Base-by-base conservation (phyloP, 2,888 invertebrate genomes). In the Busseola fusca region DNA sequence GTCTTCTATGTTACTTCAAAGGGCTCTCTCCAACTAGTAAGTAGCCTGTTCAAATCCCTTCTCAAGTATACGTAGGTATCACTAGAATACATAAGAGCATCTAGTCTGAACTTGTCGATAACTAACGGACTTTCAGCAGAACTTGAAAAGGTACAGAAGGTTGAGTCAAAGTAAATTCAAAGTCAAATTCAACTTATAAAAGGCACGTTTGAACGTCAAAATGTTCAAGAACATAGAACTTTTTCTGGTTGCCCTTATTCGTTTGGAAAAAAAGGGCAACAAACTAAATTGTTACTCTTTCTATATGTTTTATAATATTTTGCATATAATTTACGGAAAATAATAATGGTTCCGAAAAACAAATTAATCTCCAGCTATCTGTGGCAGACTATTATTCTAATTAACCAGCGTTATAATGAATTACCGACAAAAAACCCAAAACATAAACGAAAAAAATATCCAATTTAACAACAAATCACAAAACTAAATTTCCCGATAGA, bases 11-110 rank as follows among this genome's bases (percentile, higher is more conserved):
- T 66, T 54, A 66, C 76, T 76, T 83, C 81, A 81, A 85, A 85
- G 76, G 83, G 70, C 63, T 77, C 78, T 72, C 52, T 69, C 67
- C 58, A 74, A 75, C 82, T 74, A 78, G 74, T 74, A 77, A 75
- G 76, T 71, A 72, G 80, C 72, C 85, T 76, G 78, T 69, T 71
- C 58, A 57, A 78, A 82, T 74, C 83, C 69, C 83, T 82, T 70
- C 65, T 67, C 30, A 74, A 81, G 65, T 80, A 54, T 70, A 52
- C 34, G 27, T 58, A 82, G 59, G 80, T 80, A 80, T 78, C 74
- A 72, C 68, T 40, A 18, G 65, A 82, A 79, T 79, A 82, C 59
- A 50, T 82, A 74, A 80, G 74, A 78, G 69, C 74, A 74, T 81
- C 84, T 75, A 77, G 58, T 62, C 64, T 69, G 45, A 71, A 78